Conservation (phyloP, 2,888 invertebrate species). For the Pteria penguin region DNA sequence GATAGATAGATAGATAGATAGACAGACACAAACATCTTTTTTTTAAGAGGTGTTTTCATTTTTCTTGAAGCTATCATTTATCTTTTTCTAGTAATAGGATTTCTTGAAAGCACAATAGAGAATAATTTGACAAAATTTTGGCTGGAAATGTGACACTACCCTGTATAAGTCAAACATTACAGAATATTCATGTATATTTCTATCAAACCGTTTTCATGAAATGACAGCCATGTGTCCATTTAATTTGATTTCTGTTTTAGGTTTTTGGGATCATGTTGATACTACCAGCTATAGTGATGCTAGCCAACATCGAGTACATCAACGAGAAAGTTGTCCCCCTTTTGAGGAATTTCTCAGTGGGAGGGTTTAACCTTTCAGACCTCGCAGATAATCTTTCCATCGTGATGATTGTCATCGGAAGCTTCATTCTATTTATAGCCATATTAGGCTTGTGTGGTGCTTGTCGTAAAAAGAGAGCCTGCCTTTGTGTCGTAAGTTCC, state of each 20-base stretch:
- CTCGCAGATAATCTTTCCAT: conserved; percentile 33
- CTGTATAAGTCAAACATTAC: not conserved
- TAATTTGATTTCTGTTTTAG: conserved; percentile 15
- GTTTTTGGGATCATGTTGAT: conserved; percentile 31
- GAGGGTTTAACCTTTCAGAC: conserved; percentile 28
- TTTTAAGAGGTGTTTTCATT: no score
- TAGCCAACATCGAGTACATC: conserved; percentile 13
- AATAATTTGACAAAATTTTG: no score
- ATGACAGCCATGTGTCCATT: not conserved
- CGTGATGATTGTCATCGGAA: conserved; percentile 45
- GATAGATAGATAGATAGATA: no score
- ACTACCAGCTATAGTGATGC: conserved; percentile 7
- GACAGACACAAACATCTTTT: no score
- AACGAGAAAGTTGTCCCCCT: conserved; percentile 9
- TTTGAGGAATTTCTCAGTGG: conserved; percentile 3
- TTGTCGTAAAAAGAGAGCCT: conserved; percentile 41
- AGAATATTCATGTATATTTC: not conserved
- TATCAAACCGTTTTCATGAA: not conserved
- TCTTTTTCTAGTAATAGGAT: not conserved
- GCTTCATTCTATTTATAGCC: conserved; percentile 34
- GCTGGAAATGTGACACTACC: not conserved
- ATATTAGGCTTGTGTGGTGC: conserved; percentile 45
- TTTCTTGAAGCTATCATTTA: no score
- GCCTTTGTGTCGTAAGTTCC: conserved; percentile 45
- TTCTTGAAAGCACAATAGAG: no score